These are phyloP conservation scores for Pituophis catenifer DNA, from an alignment of 2,113 vertebrate genomes.

Conservation along the genomic window DNA sequence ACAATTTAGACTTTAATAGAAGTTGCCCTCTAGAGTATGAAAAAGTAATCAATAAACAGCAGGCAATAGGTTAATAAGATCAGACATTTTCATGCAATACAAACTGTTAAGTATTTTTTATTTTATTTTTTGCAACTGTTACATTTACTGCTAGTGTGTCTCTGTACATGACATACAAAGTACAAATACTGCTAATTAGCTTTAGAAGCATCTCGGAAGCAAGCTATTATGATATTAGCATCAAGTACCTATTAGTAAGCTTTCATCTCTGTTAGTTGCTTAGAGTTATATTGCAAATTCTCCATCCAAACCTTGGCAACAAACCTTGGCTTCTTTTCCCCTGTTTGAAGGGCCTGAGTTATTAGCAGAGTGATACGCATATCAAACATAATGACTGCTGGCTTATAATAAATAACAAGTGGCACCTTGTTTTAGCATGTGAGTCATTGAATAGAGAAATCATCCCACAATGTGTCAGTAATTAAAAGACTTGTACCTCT, in stretches of 20 bases:
- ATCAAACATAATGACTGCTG: neutral
- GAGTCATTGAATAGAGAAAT: neutral
- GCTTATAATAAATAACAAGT: neutral
- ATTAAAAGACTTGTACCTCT: neutral
- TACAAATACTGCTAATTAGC: neutral
- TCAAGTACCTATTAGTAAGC: neutral
- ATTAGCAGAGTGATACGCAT: neutral
- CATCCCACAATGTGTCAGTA: neutral
- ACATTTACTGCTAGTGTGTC: neutral
- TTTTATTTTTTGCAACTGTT: neutral
- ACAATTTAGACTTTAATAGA: neutral
- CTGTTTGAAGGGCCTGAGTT: neutral
- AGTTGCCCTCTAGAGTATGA: neutral
- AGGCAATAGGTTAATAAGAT: neutral
- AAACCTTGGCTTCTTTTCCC: neutral
- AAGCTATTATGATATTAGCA: neutral
- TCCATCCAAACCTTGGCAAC: neutral
- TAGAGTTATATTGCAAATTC: neutral
- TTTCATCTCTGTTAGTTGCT: neutral
- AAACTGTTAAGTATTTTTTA: neutral
- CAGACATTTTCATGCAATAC: neutral
- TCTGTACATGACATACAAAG: neutral
- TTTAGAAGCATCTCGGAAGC: neutral
- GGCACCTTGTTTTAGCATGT: neutral
- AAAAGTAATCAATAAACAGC: neutral